Percentiles rank a stretch among this genome's conserved stretches.
These are phyloP conservation scores for Cyprinodon tularosa DNA, from an alignment of 2,113 vertebrate species.

Conservation along the genomic window DNA sequence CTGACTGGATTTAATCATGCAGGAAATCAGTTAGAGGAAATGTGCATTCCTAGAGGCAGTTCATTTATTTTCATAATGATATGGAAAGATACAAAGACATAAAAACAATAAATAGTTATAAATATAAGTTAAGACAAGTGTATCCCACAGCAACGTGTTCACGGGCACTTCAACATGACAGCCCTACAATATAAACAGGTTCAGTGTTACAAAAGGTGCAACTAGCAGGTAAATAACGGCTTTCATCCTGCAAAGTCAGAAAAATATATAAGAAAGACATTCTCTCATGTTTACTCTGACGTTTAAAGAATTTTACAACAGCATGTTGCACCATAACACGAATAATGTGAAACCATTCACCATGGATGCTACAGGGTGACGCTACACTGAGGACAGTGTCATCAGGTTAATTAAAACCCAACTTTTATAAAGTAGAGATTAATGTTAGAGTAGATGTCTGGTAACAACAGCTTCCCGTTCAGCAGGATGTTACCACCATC, in stretches of 20 bases:
- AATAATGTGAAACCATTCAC: neutral
- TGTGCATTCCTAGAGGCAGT: neutral
- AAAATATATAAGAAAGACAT: neutral
- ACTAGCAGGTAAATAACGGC: too few species aligned
- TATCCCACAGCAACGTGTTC: constrained; percentile 11
- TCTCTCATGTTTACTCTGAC: neutral
- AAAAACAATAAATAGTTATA: constrained; percentile 61
- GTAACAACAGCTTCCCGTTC: neutral
- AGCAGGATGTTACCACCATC: neutral
- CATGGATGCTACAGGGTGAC: neutral
- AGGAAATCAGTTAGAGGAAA: neutral
- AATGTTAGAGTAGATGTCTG: neutral
- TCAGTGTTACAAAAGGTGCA: neutral
- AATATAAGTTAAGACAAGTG: constrained; percentile 64
- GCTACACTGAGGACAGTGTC: neutral
- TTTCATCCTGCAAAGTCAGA: neutral
- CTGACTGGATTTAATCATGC: constrained; percentile 1
- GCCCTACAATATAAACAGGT: neutral
- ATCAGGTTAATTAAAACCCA: neutral
- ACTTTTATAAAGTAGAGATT: neutral
- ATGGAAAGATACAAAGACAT: constrained; percentile 30
- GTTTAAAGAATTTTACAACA: neutral
- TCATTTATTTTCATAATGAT: constrained; percentile 5
- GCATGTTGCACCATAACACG: neutral
- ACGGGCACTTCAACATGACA: constrained; percentile 26